A percentile compares a stretch with the other conserved stretches of the same genome.
Conservation (phyloP, 2,888 invertebrate species). For the Pandemis heparana region DNA sequence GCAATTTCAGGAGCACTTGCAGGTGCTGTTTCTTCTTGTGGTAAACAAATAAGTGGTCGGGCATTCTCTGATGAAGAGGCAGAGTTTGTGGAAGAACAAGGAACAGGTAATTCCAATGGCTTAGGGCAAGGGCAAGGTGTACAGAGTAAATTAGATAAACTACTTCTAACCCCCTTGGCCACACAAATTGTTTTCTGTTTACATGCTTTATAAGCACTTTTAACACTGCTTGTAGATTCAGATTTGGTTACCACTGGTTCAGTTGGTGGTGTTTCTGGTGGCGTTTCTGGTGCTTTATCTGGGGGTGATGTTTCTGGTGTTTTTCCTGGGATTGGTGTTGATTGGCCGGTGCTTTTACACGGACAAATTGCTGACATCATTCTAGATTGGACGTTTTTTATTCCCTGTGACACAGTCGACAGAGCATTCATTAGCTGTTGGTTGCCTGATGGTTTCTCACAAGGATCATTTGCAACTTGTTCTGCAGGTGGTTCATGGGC, state of each 20-base stretch:
- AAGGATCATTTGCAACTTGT: neutral
- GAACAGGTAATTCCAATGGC: neutral
- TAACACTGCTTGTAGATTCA: neutral
- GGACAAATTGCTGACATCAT: neutral
- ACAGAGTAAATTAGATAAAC: neutral
- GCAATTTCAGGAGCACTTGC: neutral
- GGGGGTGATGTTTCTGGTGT: neutral
- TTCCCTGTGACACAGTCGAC: neutral
- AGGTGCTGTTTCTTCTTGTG: neutral
- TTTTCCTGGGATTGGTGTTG: neutral
- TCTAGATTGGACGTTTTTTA: neutral
- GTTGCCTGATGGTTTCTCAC: neutral
- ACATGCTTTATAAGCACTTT: neutral
- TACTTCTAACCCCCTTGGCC: slow-evolving; percentile 1
- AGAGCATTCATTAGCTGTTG: neutral
- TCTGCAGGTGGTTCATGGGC: neutral
- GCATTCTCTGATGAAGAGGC: neutral
- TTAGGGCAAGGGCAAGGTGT: slow-evolving; percentile 2
- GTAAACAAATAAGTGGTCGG: neutral
- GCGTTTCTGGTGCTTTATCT: too few species aligned
- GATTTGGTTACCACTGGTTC: neutral
- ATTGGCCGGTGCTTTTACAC: neutral
- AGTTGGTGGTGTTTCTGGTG: neutral
- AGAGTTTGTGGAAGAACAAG: neutral
- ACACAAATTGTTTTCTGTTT: neutral